phyloP scores from a whole-genome alignment of 2,888 invertebrate species.

The Spodoptera exigua region DNA sequence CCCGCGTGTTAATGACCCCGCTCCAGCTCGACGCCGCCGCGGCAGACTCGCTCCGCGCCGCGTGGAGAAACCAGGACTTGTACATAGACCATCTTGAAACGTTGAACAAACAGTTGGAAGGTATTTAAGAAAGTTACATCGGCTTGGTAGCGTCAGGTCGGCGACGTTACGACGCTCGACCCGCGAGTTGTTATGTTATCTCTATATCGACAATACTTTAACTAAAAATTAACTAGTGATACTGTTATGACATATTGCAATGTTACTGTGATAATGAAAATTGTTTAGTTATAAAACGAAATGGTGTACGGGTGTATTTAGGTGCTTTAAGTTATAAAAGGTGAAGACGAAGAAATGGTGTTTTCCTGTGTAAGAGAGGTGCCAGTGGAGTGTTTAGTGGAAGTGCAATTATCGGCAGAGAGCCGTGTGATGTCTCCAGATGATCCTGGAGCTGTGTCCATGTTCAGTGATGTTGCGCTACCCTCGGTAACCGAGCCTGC shows the following conservation, averaged over 20 bases:
- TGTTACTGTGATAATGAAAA: slow-evolving; percentile 80
- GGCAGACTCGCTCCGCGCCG: slow-evolving; percentile 91
- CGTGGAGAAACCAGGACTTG: slow-evolving; percentile 93
- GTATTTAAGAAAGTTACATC: slow-evolving; percentile 90
- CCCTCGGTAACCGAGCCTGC: slow-evolving; percentile 58
- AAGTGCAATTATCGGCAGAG: slow-evolving; percentile 65
- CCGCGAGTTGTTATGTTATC: slow-evolving; percentile 80
- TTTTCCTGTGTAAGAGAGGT: slow-evolving; percentile 73
- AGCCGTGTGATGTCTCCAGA: slow-evolving; percentile 69
- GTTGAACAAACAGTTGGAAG: slow-evolving; percentile 93
- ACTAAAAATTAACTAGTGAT: slow-evolving; percentile 85
- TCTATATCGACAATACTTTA: slow-evolving; percentile 88
- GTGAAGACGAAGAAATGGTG: slow-evolving; percentile 78
- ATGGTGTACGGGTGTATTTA: slow-evolving; percentile 85
- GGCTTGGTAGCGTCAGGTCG: slow-evolving; percentile 86
- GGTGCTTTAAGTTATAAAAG: slow-evolving; percentile 77
- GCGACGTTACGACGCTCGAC: slow-evolving; percentile 74
- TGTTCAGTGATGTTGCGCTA: slow-evolving; percentile 71
- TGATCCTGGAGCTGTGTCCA: slow-evolving; percentile 70
- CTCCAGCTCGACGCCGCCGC: slow-evolving; percentile 91
- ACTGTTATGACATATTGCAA: slow-evolving; percentile 75
- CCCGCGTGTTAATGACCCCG: slow-evolving; percentile 90
- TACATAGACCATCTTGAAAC: slow-evolving; percentile 93
- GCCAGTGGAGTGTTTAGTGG: slow-evolving; percentile 79
- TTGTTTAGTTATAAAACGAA: slow-evolving; percentile 75